These are phyloP conservation scores for Allobates femoralis DNA, from an alignment of 2,797 vertebrate genomes.

Conservation along the genomic window DNA sequence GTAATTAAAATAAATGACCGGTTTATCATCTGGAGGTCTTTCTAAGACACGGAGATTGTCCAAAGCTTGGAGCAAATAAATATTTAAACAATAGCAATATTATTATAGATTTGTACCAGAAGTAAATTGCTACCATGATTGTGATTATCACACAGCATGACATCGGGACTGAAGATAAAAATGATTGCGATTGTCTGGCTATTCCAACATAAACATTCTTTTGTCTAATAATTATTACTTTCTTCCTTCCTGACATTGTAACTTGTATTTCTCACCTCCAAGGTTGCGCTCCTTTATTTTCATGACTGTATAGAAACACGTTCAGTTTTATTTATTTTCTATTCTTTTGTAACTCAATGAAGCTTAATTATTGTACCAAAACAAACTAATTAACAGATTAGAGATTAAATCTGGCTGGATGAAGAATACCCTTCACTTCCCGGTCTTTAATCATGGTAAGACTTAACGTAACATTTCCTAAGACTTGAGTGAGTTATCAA, in stretches of 20 bases:
- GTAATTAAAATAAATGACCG: no score
- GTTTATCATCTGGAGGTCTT: no score
- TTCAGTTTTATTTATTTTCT: constrained; percentile 61
- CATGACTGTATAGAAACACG: constrained; percentile 54
- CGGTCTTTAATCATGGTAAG: constrained; percentile 76
- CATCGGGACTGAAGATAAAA: neutral
- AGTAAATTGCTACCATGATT: neutral
- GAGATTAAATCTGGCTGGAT: constrained; percentile 65
- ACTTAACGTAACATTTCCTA: constrained; percentile 66
- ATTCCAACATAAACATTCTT: constrained; percentile 6
- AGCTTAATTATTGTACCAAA: constrained; percentile 70
- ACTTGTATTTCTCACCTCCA: constrained; percentile 58
- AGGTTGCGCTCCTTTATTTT: constrained; percentile 62
- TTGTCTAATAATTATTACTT: constrained; percentile 60
- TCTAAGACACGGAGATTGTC: no score
- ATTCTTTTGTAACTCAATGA: constrained; percentile 68
- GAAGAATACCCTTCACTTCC: constrained; percentile 69
- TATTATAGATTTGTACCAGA: neutral
- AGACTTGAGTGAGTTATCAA: constrained; percentile 59
- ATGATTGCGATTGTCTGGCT: constrained; percentile 27
- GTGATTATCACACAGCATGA: constrained; percentile 4
- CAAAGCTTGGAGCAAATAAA: no score
- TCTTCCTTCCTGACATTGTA: constrained; percentile 60
- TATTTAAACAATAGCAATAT: no score
- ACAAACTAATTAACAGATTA: constrained; percentile 74